Evolutionary conservation across 1,140 invertebrate species (phyloP), one percentile per base, ranked within the genome.

Genomic region (Branchinecta lynchi): DNA sequence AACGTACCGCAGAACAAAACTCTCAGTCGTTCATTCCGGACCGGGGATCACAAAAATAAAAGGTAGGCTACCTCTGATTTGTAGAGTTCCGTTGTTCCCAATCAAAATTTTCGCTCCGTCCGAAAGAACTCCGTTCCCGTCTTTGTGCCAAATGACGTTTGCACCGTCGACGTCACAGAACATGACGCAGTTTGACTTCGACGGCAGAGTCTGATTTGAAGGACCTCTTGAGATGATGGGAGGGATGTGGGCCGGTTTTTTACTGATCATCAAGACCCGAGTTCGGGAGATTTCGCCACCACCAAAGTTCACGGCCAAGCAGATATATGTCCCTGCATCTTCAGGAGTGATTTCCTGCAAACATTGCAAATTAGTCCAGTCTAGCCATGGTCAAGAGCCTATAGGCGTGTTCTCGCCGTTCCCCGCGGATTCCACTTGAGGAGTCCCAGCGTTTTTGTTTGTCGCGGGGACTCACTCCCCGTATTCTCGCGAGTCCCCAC

Each of bases 121-220:
- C 17, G 51, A 20, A 12, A 15, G 12, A 6, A 60, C 17, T 15
- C 17, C 17, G 12, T 20, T 60, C 17, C 86, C 87, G 75, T 95
- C 86, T 75, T 90, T 89, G 74, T 87, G 85, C 93, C 93, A 96
- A 68, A 85, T 82, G 12, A 60, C 51, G 12, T 60, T 20, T 3
- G 51, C 51, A 60, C 87, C 86, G 7, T 85, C 85, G 3, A 87
- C 89, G 72, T 89, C 85, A 77, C 94, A 97, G 0, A 88, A 88
- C 75, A 96, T 79, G 70, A 86, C 85, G 2, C 89, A 90, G 60
- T 86, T 84, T 67, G 87, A 89, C 71, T 88, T 87, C 60, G 90
- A 76, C 2, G 89, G 87, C 9, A 95, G 77, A 0, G 93, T 96
- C 80, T 95, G 93, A 80, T 96, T 96, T 45, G 88, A 84, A 20